A percentile compares a stretch with the other conserved stretches of the same genome.
Evolutionary conservation across 2,888 invertebrate species (phyloP).

Genomic region (Chironomus tentans): DNA sequence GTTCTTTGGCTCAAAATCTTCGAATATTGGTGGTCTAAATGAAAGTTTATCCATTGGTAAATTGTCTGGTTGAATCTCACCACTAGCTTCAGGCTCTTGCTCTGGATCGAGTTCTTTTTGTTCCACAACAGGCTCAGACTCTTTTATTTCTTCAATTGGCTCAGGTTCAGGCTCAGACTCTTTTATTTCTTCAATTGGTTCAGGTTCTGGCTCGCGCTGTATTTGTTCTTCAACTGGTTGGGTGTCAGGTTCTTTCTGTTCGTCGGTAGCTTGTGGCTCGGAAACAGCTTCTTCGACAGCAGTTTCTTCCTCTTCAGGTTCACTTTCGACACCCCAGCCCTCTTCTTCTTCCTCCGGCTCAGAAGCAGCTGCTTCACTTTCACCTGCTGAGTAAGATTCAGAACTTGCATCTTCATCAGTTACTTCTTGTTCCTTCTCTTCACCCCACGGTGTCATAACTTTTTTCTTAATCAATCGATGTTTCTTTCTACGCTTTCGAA

Average conservation of each 20-base stretch:
- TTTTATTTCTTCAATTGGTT: background rate
- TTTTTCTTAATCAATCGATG: background rate
- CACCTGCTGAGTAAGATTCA: background rate
- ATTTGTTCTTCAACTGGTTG: background rate
- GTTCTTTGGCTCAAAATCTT: background rate
- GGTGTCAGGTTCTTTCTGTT: background rate
- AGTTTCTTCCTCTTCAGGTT: constrained; percentile 11
- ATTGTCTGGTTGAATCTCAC: background rate
- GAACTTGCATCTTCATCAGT: constrained; percentile 7
- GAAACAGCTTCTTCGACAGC: too few relatives aligned
- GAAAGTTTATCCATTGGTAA: background rate
- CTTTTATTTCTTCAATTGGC: background rate
- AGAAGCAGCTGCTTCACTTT: background rate
- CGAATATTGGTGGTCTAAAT: background rate
- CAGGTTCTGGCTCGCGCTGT: background rate
- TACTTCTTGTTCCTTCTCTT: background rate
- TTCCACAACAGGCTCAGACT: background rate
- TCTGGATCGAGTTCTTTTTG: background rate
- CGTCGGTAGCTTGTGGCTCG: background rate
- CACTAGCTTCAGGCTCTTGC: background rate
- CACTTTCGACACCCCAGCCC: background rate
- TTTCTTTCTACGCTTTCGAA: background rate
- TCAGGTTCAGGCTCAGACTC: background rate
- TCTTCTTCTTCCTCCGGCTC: constrained; percentile 8
- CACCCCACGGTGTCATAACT: constrained; percentile 8